Evolutionary conservation across 2,113 vertebrate genomes (phyloP), one percentile per base, ranked within the genome.

Genomic region (Nothoprocta perdicaria): DNA sequence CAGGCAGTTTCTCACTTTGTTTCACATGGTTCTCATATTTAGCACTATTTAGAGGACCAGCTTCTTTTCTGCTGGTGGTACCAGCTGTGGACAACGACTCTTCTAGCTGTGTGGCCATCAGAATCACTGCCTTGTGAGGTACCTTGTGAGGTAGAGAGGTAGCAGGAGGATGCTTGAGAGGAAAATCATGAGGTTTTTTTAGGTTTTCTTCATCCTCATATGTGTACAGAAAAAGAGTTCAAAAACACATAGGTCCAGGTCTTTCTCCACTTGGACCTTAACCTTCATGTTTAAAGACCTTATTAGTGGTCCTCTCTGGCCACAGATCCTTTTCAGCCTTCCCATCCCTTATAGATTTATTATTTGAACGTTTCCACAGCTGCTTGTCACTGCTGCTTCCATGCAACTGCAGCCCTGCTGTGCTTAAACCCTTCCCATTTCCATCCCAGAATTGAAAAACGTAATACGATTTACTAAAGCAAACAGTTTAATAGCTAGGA

Each of bases 401-500:
- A 24, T 5, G 5, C 5, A 63, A 80, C 63, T 7, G 1, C 13
- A 9, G 66, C 46, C 1, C 9, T 68, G 5, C 53, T 45, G 19
- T 33, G 6, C 40, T 50, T 24, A 57, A 94, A 80, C 26, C 46
- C 65, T 50, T 65, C 21, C 5, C 12, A 80, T 77, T 60, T 38
- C 29, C 21, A 78, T 68, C 80, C 83, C 72, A 6, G 40, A 38
- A 26, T 24, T 66, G 68, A 72, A 80, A 88, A 89, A 74, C 26
- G 7, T 29, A 91, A 78, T 46, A 45, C 52, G 78, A 83, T 93
- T 93, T 88, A 80, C 65, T 72, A 92, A 94, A 94, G 65, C 84
- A 92, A 96, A 95, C 84, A 91, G 79, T 90, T 90, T 92, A 93
- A 89, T 65, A 88, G 68, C 27, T 14, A 86, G 69, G 84, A 69